Conservation (phyloP, 1,140 invertebrate species). For the Varroa destructor region DNA sequence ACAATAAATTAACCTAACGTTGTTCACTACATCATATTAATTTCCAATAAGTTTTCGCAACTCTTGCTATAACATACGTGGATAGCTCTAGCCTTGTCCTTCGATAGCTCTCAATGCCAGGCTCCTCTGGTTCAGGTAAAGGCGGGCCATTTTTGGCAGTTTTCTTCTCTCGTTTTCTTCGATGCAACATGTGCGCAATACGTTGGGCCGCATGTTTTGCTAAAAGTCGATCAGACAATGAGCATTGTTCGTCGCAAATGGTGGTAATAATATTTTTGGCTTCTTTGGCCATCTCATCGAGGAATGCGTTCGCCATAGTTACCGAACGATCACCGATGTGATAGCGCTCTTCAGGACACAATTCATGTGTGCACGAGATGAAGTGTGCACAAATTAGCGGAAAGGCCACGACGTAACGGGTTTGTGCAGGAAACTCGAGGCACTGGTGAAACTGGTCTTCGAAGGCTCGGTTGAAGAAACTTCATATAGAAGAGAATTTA, state of each 20-base stretch:
- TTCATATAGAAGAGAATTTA: slow-evolving; percentile 34
- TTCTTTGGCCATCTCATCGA: slow-evolving; percentile 98
- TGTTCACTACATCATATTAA: too few species aligned
- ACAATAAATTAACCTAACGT: not conserved
- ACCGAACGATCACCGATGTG: slow-evolving; percentile 87
- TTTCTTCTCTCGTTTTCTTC: slow-evolving; percentile 68
- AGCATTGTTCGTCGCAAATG: slow-evolving; percentile 92
- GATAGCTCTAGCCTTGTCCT: slow-evolving; percentile 91
- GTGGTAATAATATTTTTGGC: slow-evolving; percentile 96
- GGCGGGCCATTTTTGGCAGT: slow-evolving; percentile 65
- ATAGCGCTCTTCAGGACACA: slow-evolving; percentile 96
- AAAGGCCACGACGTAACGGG: slow-evolving; percentile 92
- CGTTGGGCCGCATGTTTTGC: slow-evolving; percentile 86
- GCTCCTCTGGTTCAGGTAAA: slow-evolving; percentile 62
- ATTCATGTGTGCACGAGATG: slow-evolving; percentile 89
- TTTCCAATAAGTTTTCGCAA: not conserved
- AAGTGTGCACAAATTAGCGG: slow-evolving; percentile 95
- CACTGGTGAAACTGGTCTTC: slow-evolving; percentile 98
- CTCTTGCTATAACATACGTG: slow-evolving; percentile 46
- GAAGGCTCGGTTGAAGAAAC: slow-evolving; percentile 91
- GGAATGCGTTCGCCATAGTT: slow-evolving; percentile 89
- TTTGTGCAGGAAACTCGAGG: slow-evolving; percentile 92
- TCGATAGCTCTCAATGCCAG: slow-evolving; percentile 81
- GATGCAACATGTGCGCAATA: slow-evolving; percentile 68
- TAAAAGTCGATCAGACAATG: slow-evolving; percentile 74